Base-by-base conservation (phyloP, 2,113 vertebrate genomes). In the Orcinus orca region DNA sequence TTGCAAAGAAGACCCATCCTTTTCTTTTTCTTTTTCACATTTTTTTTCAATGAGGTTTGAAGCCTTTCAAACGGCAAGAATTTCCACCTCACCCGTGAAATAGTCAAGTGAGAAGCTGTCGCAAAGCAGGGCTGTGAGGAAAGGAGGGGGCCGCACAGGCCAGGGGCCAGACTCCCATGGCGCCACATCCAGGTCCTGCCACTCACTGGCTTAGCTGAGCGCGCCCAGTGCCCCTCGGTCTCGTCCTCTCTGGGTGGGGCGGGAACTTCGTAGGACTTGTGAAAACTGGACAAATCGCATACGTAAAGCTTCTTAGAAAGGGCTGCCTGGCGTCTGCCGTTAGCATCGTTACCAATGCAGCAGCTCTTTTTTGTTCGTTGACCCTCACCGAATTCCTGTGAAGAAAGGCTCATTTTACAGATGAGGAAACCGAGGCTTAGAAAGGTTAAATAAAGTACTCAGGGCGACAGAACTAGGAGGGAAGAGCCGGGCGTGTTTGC, bases 1-100 rank as follows among this genome's bases (percentile, higher is more conserved):
- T 47, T 47, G 44, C 44, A 47, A 47, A 47, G 44, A 47, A 47
- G 9, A 47, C 44, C 44, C 44, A 47, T 47, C 0, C 44, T 47
- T 47, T 10, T 47, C 11, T 47, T 47, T 47, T 47, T 47, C 12
- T 12, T 47, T 47, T 47, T 47, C 2, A 44, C 55, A 68, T n/a
- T 73, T 91, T 26, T 83, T 63, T 50, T 29, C 14, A 89, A 3
- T 50, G 13, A 74, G 41, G 18, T 26, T 84, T 91, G 33, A 76
- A 91, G 88, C 71, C 44, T 83, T 88, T 21, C 36, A 82, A 81
- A 73, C 17, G 50, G 11, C 10, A 33, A 93, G 38, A 90, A 81
- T 73, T 73, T 93, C 7, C 55, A 83, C 83, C 8, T 63, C 31
- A 2, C 23, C 18, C 41, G 8, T 86, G 41, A 89, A 82, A 73